Evolutionary conservation across 1,140 invertebrate genomes (phyloP).

Genomic region (Sarcophaga peregrina): DNA sequence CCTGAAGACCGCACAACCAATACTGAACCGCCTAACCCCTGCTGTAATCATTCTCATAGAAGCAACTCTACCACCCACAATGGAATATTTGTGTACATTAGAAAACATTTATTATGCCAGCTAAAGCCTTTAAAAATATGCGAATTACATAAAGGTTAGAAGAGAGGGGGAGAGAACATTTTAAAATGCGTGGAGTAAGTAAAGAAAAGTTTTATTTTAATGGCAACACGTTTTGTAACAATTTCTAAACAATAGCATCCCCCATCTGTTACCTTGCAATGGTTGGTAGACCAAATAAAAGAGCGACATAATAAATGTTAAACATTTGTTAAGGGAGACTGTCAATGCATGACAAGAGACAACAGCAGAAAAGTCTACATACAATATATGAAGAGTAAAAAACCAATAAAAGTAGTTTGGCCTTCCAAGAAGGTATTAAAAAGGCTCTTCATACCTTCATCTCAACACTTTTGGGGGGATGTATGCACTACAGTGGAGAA

Average conservation of each 20-base stretch:
- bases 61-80: neutral
- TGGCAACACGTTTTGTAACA: conserved; percentile 42
- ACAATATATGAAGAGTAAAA: neutral
- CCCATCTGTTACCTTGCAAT: neutral
- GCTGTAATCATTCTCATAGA: neutral
- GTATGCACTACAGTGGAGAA: neutral
- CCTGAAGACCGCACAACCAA: neutral
- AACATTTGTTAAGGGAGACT: neutral
- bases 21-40: neutral
- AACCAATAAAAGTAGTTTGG: neutral
- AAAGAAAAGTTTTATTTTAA: conserved; percentile 34
- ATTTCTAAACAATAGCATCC: conserved; percentile 23
- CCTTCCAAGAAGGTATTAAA: neutral
- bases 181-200: neutral
- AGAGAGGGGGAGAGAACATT: neutral
- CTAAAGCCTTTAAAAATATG: conserved; percentile 35
- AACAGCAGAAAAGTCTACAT: neutral
- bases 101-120: conserved; percentile 20
- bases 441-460: neutral
- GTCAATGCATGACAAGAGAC: neutral
- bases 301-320: conserved; percentile 20
- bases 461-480: neutral
- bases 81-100: neutral
- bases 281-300: neutral
- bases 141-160: neutral